Percentiles rank a stretch among this genome's conserved stretches.
Conservation (phyloP, 2,113 vertebrate genomes). For the Rhombomys opimus region DNA sequence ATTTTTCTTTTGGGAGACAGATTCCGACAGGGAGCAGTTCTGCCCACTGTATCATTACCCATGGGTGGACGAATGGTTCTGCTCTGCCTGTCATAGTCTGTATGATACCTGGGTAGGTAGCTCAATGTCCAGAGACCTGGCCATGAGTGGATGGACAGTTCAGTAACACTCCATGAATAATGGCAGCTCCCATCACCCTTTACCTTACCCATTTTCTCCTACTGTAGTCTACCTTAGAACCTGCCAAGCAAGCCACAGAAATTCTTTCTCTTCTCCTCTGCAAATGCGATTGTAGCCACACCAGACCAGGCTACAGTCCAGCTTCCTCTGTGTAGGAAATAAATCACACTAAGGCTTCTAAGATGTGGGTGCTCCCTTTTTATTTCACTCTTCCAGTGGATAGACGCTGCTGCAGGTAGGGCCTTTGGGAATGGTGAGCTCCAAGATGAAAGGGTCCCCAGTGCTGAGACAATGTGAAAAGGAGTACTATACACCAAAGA, state of each 20-base stretch:
- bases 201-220: neutral
- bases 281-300: neutral
- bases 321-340: neutral
- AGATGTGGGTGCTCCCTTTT: neutral
- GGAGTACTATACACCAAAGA: neutral
- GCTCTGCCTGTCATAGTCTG: neutral
- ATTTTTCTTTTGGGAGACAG: neutral
- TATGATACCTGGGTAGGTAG: neutral
- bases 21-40: neutral
- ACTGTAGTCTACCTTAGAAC: neutral
- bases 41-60: neutral
- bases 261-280: neutral
- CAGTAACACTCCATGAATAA: neutral
- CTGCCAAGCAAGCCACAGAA: neutral
- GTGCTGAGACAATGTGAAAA: neutral
- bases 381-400: rapidly evolving
- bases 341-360: neutral
- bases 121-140: neutral
- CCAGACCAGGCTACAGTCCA: neutral
- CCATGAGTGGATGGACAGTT: neutral
- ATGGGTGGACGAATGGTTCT: neutral
- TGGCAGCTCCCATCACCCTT: neutral
- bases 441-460: neutral
- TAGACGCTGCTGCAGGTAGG: neutral
- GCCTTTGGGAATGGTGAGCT: neutral